Percentiles rank a stretch among this genome's conserved stretches.
These are phyloP conservation scores for Cryptocheilus praepositus DNA, from an alignment of 2,888 invertebrate species.

Conservation along the genomic window DNA sequence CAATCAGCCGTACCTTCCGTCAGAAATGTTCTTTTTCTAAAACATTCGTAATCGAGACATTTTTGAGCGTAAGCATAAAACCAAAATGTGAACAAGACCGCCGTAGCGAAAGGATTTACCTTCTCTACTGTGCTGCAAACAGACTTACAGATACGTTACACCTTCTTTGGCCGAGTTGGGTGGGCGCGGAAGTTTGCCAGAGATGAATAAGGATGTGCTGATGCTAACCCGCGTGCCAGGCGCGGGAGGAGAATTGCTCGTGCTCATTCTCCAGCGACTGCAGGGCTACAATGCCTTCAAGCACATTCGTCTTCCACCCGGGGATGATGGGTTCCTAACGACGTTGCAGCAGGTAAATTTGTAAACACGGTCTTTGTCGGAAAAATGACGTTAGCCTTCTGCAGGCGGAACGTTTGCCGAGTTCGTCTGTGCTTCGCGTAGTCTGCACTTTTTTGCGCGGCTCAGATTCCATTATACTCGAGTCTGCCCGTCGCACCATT, in stretches of 20 bases:
- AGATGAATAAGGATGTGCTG: slow-evolving; percentile 76
- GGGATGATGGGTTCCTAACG: slow-evolving; percentile 64
- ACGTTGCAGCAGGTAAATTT: slow-evolving; percentile 72
- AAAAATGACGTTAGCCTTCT: not conserved
- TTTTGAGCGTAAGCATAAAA: too few relatives aligned
- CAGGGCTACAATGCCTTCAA: slow-evolving; percentile 79
- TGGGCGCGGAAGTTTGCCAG: slow-evolving; percentile 71
- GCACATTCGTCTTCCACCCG: slow-evolving; percentile 76
- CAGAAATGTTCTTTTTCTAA: too few relatives aligned
- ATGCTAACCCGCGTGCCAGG: slow-evolving; percentile 80
- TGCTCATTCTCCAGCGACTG: slow-evolving; percentile 78
- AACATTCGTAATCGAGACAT: too few relatives aligned
- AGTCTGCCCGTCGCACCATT: too few relatives aligned
- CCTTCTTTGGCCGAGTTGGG: slow-evolving; percentile 77
- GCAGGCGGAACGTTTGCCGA: not conserved
- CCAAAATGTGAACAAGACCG: too few relatives aligned
- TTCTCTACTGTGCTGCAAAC: slow-evolving; percentile 18
- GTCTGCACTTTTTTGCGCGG: too few relatives aligned
- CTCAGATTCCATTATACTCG: too few relatives aligned
- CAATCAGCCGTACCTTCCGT: too few relatives aligned
- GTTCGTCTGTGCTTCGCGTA: too few relatives aligned
- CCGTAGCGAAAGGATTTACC: too few relatives aligned
- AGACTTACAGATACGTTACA: slow-evolving; percentile 72
- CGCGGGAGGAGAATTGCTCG: slow-evolving; percentile 79
- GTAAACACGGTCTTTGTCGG: not conserved